Conservation (phyloP, 1,140 invertebrate species). For the Steinernema feltiae region DNA sequence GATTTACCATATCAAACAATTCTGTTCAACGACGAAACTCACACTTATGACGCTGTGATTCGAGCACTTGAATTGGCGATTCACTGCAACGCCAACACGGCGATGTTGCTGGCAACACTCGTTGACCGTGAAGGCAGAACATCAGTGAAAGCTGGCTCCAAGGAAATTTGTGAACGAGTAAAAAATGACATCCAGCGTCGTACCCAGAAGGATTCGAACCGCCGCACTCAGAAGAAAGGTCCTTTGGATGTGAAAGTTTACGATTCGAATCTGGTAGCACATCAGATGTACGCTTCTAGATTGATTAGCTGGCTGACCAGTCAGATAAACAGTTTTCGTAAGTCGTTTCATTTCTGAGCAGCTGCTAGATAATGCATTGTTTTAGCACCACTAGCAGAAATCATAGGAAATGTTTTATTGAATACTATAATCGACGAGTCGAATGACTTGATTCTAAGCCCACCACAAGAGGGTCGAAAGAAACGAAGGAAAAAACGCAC, state of each 20-base stretch:
- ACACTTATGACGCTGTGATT: constrained; percentile 56
- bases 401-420: constrained; percentile 48
- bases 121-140: constrained; percentile 54
- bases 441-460: neutral
- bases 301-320: constrained; percentile 44
- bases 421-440: constrained; percentile 16
- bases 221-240: constrained; percentile 47
- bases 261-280: constrained; percentile 28
- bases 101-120: constrained; percentile 53
- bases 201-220: constrained; percentile 43
- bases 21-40: constrained; percentile 57
- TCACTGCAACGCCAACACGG: constrained; percentile 38
- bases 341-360: constrained; percentile 16
- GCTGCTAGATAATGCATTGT: neutral
- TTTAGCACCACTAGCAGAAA: constrained; percentile 48
- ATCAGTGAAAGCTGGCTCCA: constrained; percentile 39
- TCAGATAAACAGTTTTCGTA: constrained; percentile 42
- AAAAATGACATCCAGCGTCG: constrained; percentile 44
- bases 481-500: neutral
- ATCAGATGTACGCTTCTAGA: constrained; percentile 43
- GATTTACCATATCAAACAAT: constrained; percentile 50
- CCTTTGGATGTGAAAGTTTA: constrained; percentile 50
- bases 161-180: constrained; percentile 36
- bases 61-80: constrained; percentile 46
- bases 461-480: neutral